A percentile compares a stretch with the other conserved stretches of the same genome.
Evolutionary conservation across 2,113 vertebrate genomes (phyloP).

Genomic region (Propithecus coquereli): DNA sequence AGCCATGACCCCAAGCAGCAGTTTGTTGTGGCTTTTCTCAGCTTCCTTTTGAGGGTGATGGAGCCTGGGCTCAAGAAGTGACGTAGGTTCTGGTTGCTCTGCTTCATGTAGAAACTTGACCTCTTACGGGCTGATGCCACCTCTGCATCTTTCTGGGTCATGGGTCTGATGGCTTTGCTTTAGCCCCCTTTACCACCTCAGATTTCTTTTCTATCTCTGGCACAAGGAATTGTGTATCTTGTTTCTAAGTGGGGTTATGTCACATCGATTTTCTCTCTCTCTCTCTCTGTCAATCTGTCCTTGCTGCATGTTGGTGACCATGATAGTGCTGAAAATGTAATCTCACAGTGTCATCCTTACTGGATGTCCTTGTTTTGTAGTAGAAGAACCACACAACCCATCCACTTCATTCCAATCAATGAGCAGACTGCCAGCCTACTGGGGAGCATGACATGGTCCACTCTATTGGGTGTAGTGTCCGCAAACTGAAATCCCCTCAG

Average conservation of each 20-base stretch:
- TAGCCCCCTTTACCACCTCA: not conserved
- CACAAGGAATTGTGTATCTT: not conserved
- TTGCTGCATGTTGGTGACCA: not conserved
- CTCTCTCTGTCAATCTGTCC: not conserved
- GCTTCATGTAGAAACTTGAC: not conserved
- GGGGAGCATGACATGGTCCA: accelerated
- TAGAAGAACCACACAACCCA: not conserved
- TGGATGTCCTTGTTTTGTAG: not conserved
- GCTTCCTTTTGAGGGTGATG: not conserved
- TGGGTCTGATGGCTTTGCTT: no score
- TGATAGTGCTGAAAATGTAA: not conserved
- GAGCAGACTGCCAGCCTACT: not conserved
- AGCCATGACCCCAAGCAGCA: not conserved
- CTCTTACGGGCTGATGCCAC: not conserved
- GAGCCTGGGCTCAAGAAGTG: not conserved
- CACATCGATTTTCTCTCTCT: not conserved
- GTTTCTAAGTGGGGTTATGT: not conserved
- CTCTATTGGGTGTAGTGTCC: not conserved
- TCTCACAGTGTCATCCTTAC: not conserved
- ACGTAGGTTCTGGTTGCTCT: not conserved
- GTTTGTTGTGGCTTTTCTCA: not conserved
- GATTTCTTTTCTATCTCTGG: not conserved
- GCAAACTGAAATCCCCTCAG: not conserved
- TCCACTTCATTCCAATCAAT: not conserved
- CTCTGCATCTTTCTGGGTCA: not conserved